Evolutionary conservation across 2,797 vertebrate species (phyloP).

Genomic region (Crax fasciolata): DNA sequence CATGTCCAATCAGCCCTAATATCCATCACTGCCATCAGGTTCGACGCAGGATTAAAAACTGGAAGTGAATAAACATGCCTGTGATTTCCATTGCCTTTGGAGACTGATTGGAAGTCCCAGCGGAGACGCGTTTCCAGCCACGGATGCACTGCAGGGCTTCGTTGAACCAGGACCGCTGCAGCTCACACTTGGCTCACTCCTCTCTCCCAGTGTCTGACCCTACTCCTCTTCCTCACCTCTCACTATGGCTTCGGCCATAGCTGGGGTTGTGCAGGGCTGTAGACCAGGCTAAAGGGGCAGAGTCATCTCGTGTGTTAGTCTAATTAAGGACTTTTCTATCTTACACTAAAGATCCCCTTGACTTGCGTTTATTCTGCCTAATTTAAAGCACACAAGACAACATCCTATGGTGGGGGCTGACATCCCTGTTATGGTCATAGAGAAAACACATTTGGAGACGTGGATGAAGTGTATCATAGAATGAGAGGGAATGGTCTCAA

Average conservation of each 20-base stretch:
- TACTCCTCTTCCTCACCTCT: not conserved
- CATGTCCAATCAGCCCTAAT: slow-evolving; percentile 66
- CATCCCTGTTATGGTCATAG: not conserved
- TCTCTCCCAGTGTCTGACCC: rapidly evolving
- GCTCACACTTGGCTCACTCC: not conserved
- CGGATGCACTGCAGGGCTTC: rapidly evolving
- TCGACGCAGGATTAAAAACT: not conserved
- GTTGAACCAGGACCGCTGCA: rapidly evolving
- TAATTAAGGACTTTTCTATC: not conserved
- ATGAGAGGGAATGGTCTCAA: no score
- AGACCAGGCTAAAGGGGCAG: not conserved
- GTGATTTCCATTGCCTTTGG: not conserved
- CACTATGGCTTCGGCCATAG: not conserved
- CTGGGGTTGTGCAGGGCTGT: rapidly evolving
- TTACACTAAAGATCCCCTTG: rapidly evolving
- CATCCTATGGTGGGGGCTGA: no score
- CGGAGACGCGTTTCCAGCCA: not conserved
- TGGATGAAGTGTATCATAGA: not conserved
- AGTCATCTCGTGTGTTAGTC: rapidly evolving
- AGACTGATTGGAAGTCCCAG: not conserved
- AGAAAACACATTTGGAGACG: not conserved
- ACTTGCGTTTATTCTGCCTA: not conserved
- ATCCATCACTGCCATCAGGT: slow-evolving; percentile 51
- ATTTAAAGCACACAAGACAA: rapidly evolving
- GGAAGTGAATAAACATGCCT: not conserved